Conservation (phyloP, 1,140 invertebrate genomes). For the Drosophila baimaii region DNA sequence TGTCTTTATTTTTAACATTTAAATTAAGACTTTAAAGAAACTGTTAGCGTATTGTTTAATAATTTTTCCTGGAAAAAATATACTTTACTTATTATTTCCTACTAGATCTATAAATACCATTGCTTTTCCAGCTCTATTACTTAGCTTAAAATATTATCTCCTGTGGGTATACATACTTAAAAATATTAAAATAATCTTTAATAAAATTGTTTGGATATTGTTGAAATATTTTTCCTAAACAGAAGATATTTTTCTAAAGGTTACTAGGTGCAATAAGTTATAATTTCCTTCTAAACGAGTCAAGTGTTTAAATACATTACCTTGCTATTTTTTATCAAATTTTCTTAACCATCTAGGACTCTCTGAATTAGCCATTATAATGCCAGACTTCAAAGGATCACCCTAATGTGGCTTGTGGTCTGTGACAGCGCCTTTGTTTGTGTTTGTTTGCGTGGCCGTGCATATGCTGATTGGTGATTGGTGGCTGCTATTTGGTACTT, state of each 20-base stretch:
- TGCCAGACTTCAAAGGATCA: background rate
- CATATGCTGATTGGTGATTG: conserved; percentile 67
- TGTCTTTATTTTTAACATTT: no score
- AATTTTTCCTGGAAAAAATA: no score
- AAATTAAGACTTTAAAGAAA: no score
- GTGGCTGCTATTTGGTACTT: conserved; percentile 16
- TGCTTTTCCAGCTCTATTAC: background rate
- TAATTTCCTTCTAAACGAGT: no score
- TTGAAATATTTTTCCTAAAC: background rate
- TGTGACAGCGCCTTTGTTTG: conserved; percentile 21
- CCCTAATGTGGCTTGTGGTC: conserved; percentile 14
- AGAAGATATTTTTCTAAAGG: background rate
- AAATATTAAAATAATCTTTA: background rate
- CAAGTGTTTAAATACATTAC: background rate
- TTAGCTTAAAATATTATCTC: background rate
- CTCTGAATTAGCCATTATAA: background rate
- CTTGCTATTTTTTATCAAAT: background rate
- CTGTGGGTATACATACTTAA: no score
- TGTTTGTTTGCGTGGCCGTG: conserved; percentile 45
- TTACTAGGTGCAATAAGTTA: background rate
- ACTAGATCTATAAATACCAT: background rate
- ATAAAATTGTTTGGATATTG: background rate
- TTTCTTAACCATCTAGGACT: background rate
- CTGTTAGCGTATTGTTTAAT: no score
- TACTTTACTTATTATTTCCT: no score